Conservation (phyloP, 2,888 invertebrate species). For the Plagiodera versicolora region DNA sequence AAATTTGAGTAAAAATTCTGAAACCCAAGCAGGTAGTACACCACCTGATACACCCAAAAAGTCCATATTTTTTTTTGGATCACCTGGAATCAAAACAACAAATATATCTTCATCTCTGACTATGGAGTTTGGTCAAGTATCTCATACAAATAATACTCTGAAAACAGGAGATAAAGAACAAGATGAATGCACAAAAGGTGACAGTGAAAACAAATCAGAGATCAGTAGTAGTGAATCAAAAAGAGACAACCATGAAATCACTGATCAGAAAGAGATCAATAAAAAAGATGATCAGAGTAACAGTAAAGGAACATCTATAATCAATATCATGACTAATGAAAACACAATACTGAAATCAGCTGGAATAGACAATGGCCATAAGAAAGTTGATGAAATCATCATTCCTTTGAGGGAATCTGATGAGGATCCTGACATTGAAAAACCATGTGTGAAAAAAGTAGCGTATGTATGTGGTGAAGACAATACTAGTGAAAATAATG, state of each 20-base stretch:
- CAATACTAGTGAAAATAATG: not conserved
- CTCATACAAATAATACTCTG: slow-evolving; percentile 16
- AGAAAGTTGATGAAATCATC: slow-evolving; percentile 10
- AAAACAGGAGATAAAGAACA: slow-evolving; percentile 10
- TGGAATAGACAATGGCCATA: slow-evolving; percentile 14
- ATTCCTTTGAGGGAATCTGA: not conserved
- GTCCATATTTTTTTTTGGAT: slow-evolving; percentile 56
- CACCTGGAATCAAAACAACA: slow-evolving; percentile 48
- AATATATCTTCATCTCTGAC: slow-evolving; percentile 35
- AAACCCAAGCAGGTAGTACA: slow-evolving; percentile 6
- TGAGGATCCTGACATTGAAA: slow-evolving; percentile 25
- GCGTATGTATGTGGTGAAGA: slow-evolving; percentile 35
- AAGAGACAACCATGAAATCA: not conserved
- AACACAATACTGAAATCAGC: not conserved
- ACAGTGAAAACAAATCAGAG: not conserved
- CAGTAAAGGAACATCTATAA: slow-evolving; percentile 14
- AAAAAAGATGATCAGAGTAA: not conserved
- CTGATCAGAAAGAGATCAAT: not conserved
- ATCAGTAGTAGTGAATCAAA: not conserved
- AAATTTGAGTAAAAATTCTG: not conserved
- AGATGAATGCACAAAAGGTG: not conserved
- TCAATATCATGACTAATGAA: not conserved
- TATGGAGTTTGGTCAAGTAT: slow-evolving; percentile 32
- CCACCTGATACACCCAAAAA: slow-evolving; percentile 38
- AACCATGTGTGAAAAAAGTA: slow-evolving; percentile 33